These are phyloP conservation scores for Cnemophilus loriae DNA, from an alignment of 2,113 vertebrate genomes.

Conservation along the genomic window DNA sequence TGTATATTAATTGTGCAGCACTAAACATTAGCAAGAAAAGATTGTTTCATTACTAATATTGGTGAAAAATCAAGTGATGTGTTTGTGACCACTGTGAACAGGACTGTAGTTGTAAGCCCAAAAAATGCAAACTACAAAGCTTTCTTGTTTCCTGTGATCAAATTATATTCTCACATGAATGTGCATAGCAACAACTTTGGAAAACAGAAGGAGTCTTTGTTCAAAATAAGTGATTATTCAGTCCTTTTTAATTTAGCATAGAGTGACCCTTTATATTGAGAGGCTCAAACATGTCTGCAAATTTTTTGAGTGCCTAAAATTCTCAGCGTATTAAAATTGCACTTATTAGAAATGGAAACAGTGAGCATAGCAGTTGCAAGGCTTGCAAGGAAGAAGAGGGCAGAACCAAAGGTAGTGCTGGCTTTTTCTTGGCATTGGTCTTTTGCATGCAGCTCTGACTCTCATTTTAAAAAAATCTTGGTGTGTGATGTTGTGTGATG, in stretches of 20 bases:
- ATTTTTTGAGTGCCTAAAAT: conserved; percentile 22
- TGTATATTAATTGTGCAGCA: background rate
- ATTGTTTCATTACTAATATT: conserved; percentile 13
- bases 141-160: conserved; percentile 50
- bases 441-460: background rate
- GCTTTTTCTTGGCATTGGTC: background rate
- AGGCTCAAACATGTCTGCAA: background rate
- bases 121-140: conserved; percentile 35
- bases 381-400: background rate
- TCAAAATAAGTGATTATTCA: conserved; percentile 44
- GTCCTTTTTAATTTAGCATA: conserved; percentile 28
- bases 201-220: conserved; percentile 56
- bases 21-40: conserved; percentile 12
- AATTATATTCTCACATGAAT: conserved; percentile 39
- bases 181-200: conserved; percentile 35
- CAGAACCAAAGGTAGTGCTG: background rate
- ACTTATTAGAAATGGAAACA: background rate
- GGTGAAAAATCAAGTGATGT: conserved; percentile 57
- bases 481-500: background rate
- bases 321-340: background rate
- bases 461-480: background rate
- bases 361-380: background rate
- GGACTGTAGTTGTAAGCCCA: conserved; percentile 6
- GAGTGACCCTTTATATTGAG: conserved; percentile 26
- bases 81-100: conserved; percentile 44